Evolutionary conservation across 64 coral and sea anemone species (phyloP).

Genomic region (Astreopora myriophthalma): DNA sequence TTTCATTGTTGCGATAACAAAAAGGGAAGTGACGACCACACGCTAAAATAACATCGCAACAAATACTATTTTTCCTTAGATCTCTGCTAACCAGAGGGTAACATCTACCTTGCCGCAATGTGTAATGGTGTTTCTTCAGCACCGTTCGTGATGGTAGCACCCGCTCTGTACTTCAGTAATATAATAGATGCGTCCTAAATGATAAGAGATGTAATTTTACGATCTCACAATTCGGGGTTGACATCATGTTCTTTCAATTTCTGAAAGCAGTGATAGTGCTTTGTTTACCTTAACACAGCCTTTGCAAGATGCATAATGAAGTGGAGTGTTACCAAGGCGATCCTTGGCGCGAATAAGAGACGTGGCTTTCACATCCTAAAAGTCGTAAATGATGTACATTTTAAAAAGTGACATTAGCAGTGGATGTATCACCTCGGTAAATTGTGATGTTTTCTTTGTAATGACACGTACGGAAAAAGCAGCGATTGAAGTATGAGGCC

Average conservation of each 20-base stretch:
- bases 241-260: not conserved
- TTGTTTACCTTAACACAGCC: conserved; percentile 81
- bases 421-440: too few species aligned
- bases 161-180: conserved; percentile 82
- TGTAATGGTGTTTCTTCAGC: conserved; percentile 80
- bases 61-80: too few species aligned
- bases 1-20: too few species aligned
- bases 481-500: too few species aligned
- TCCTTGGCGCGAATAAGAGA: conserved; percentile 87
- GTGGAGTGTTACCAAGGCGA: conserved; percentile 82
- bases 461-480: too few species aligned
- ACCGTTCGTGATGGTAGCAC: conserved; percentile 72
- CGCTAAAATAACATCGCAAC: too few species aligned
- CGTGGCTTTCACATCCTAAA: conserved; percentile 82
- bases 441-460: too few species aligned
- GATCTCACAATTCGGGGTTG: not conserved
- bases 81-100: not conserved
- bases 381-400: too few species aligned
- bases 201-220: not conserved
- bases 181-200: conserved; percentile 84
- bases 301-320: conserved; percentile 78
- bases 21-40: too few species aligned
- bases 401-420: too few species aligned
- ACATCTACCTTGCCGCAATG: conserved; percentile 67
- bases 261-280: too few species aligned